Base-by-base conservation (phyloP, 1,140 invertebrate species). In the Temnothorax nylanderi region DNA sequence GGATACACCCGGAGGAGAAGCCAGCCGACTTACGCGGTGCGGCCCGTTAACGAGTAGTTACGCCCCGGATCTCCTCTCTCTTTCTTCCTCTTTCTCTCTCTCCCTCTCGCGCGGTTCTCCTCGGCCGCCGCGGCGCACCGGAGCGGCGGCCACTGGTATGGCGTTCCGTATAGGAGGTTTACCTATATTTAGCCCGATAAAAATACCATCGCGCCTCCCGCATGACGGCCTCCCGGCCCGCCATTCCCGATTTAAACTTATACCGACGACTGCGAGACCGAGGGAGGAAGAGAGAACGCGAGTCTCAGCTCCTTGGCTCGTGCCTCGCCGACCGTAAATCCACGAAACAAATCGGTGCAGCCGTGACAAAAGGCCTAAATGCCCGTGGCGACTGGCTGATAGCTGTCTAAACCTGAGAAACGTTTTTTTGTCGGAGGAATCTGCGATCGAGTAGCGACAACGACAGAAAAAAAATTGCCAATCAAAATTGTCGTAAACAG, bases 181-280 rank as follows among this genome's bases (percentile, higher is more conserved):
- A 88, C 88, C 91, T 95, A 95, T 94, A 94, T 95, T 95, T 95
- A 95, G 92, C 90, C 75, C 91, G 94, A 95, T 95, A 95, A 95
- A 95, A 95, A 95, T 95, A 95, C 89, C 93, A 93, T 94, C 92
- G 91, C 87, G 93, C 93, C 94, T 95, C 94, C 94, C 94, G 94
- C 94, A 94, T 94, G 90, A 91, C 94, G 93, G 92, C 91, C 94
- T 94, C 94, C 94, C 91, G 92, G 93, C 87, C 93, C 93, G 92
- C 90, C 91, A 94, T 88, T 94, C 94, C 94, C 92, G 90, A 94
- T 94, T 94, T 95, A 95, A 95, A 94, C 94, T 86, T 88, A 74
- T 84, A 88, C 90, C 86, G 75, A 71, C 69, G 80, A 91, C 75
- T 82, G 72, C 77, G 81, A 60, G 69, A 62, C 26, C 87, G 60